Percentiles rank a stretch among this genome's conserved stretches.
Conservation (phyloP, 1,140 invertebrate genomes). For the Dreissena rostriformis region DNA sequence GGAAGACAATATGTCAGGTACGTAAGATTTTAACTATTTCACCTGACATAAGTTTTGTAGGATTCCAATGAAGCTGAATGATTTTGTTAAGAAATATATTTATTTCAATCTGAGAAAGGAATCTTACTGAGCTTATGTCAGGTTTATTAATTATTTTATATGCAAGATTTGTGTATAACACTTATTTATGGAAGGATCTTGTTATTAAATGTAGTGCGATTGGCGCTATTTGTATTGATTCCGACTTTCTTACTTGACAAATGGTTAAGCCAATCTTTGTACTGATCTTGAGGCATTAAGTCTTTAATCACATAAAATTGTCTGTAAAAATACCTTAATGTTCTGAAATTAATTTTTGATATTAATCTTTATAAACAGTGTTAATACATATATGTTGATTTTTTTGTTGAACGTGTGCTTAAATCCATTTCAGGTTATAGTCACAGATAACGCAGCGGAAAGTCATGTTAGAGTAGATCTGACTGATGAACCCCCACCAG, state of each 20-base stretch:
- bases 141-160: no score
- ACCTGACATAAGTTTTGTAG: constrained; percentile 3
- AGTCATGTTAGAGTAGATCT: constrained; percentile 9
- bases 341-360: not conserved
- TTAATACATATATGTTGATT: no score
- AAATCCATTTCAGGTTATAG: not conserved
- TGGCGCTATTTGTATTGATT: no score
- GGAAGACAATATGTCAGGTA: constrained; percentile 1
- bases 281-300: no score
- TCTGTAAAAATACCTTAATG: not conserved
- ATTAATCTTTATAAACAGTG: no score
- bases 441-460: not conserved
- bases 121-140: constrained; percentile 3
- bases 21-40: not conserved
- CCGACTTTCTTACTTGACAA: no score
- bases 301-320: no score
- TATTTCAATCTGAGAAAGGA: constrained; percentile 7
- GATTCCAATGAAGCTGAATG: not conserved
- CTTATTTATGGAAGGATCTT: no score
- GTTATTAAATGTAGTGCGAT: no score
- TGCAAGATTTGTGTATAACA: no score
- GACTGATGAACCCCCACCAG: not conserved
- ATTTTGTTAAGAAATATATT: no score
- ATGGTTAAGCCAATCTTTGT: no score
- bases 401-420: not conserved